Evolutionary conservation across 2,113 vertebrate species (phyloP).

Genomic region (Falco punctatus): DNA sequence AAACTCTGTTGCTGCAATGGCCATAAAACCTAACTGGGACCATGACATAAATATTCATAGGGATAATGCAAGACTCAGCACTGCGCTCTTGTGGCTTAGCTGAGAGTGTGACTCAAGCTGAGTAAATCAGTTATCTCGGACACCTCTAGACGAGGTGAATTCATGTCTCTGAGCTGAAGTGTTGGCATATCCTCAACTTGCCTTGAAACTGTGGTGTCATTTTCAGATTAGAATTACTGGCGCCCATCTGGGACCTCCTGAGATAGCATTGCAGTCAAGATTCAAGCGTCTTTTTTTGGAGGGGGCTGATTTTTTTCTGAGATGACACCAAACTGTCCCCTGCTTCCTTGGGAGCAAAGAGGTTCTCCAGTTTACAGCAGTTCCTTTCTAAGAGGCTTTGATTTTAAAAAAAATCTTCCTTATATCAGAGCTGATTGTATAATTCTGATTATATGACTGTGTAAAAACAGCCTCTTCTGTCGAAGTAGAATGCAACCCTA

Average conservation of each 20-base stretch:
- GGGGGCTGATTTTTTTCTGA: not conserved
- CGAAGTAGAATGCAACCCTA: not conserved
- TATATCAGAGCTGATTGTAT: not conserved
- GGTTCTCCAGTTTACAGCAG: not conserved
- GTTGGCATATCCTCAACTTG: not conserved
- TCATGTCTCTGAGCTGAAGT: not conserved
- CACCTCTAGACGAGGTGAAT: not conserved
- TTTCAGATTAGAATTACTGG: not conserved
- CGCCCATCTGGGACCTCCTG: not conserved
- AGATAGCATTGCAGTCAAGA: not conserved
- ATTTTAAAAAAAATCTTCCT: not conserved
- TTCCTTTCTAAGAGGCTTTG: not conserved
- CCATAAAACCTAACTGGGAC: not conserved
- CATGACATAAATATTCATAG: not conserved
- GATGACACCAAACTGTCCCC: not conserved
- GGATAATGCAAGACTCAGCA: not conserved
- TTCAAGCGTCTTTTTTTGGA: not conserved
- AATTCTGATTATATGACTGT: too few species aligned
- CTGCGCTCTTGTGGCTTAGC: not conserved
- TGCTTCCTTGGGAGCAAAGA: not conserved
- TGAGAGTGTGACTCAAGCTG: not conserved
- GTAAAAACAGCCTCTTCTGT: not conserved
- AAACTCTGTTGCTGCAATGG: not conserved
- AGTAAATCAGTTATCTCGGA: not conserved
- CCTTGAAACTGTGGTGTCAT: not conserved